A percentile compares a stretch with the other conserved stretches of the same genome.
These are phyloP conservation scores for Caradrina clavipalpis DNA, from an alignment of 2,888 invertebrate genomes.

Conservation along the genomic window DNA sequence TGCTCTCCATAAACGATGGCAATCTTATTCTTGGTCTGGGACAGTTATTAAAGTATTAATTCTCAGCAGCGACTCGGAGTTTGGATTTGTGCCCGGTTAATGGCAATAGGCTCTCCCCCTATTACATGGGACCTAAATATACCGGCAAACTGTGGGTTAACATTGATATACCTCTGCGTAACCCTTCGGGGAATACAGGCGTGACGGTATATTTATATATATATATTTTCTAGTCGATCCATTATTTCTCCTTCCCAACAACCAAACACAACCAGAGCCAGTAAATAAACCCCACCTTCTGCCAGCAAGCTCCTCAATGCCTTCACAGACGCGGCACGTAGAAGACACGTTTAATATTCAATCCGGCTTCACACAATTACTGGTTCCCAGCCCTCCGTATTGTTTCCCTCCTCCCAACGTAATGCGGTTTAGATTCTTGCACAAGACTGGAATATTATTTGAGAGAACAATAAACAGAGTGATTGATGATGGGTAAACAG, in stretches of 20 bases:
- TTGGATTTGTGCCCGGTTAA: too few relatives aligned
- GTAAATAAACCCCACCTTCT: conserved; percentile 34
- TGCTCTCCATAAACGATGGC: too few relatives aligned
- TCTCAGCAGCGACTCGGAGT: too few relatives aligned
- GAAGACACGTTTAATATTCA: conserved; percentile 60
- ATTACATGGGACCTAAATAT: too few relatives aligned
- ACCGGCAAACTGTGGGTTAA: too few relatives aligned
- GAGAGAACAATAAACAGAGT: conserved; percentile 43
- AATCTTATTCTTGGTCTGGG: too few relatives aligned
- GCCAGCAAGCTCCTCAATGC: not conserved
- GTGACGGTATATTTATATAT: too few relatives aligned
- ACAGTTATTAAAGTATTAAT: too few relatives aligned
- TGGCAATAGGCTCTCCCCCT: too few relatives aligned
- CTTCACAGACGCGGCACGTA: conserved; percentile 49
- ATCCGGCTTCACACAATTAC: conserved; percentile 65
- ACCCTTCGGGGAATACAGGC: too few relatives aligned
- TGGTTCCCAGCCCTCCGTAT: conserved; percentile 51
- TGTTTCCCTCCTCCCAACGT: conserved; percentile 47
- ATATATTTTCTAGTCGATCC: not conserved
- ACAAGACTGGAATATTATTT: conserved; percentile 57
- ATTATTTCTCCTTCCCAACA: not conserved
- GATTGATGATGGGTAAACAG: conserved; percentile 56
- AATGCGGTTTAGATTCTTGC: conserved; percentile 58
- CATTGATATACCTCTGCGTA: too few relatives aligned
- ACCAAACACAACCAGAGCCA: not conserved